phyloP scores from a whole-genome alignment of 2,113 vertebrate genomes.

The Collichthys lucidus region DNA sequence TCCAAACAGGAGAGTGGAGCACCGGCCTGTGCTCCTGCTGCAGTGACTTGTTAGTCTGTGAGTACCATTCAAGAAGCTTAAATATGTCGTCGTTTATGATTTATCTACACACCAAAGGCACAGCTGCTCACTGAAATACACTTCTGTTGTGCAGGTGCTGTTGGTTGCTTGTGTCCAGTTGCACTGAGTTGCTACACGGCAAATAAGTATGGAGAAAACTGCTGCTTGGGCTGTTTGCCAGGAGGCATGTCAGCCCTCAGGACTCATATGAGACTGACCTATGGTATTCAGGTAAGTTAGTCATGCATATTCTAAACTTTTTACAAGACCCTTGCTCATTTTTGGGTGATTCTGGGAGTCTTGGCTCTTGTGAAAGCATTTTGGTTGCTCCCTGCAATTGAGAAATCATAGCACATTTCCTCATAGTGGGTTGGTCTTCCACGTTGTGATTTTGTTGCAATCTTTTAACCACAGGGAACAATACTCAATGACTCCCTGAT shows the following conservation, averaged over 20 bases:
- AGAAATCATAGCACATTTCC: conserved; percentile 34
- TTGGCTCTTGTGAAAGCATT: conserved; percentile 44
- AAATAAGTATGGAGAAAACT: conserved; percentile 83
- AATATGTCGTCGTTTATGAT: neutral
- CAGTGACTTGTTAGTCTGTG: conserved; percentile 83
- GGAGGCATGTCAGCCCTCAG: conserved; percentile 85
- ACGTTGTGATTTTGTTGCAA: conserved; percentile 19
- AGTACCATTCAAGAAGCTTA: conserved; percentile 60
- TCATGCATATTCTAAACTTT: neutral
- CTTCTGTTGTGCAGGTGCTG: conserved; percentile 67
- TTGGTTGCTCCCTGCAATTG: conserved; percentile 17
- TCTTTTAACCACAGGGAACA: conserved; percentile 80
- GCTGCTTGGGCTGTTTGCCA: conserved; percentile 81
- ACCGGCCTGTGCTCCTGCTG: conserved; percentile 84
- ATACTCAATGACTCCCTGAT: conserved; percentile 84
- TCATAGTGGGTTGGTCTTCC: neutral
- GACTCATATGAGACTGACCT: conserved; percentile 89
- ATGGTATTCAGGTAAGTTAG: conserved; percentile 84
- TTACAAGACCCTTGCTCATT: neutral
- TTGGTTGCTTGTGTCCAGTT: conserved; percentile 80
- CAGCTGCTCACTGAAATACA: neutral
- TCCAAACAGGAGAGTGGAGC: conserved; percentile 87
- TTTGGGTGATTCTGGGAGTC: neutral
- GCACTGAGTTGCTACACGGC: conserved; percentile 83
- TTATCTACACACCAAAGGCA: neutral